phyloP scores from a whole-genome alignment of 2,797 vertebrate genomes.

The Pangasius macronema region DNA sequence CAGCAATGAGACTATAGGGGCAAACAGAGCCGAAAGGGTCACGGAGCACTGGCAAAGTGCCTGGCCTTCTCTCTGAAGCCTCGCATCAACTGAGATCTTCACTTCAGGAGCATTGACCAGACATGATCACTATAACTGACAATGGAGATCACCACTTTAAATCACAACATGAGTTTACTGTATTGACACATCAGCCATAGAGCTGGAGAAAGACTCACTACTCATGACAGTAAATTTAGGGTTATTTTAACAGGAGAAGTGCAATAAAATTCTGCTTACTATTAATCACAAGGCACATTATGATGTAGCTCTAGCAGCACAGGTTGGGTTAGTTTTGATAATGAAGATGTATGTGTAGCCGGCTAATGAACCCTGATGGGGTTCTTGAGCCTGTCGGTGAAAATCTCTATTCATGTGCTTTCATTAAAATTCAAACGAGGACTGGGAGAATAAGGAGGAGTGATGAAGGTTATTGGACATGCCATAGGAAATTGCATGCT shows the following conservation, averaged over 20 bases:
- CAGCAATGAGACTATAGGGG: constrained; percentile 19
- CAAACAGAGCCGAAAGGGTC: constrained; percentile 5
- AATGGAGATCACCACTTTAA: not conserved
- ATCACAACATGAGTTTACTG: not conserved
- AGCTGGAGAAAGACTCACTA: not conserved
- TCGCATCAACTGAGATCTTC: not conserved
- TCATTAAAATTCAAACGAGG: constrained; percentile 27
- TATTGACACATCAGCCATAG: not conserved
- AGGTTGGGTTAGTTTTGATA: constrained; percentile 15
- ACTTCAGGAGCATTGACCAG: not conserved
- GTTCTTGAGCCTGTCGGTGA: constrained; percentile 18
- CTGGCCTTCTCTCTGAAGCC: constrained; percentile 1
- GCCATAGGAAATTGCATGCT: not conserved
- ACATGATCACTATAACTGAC: not conserved
- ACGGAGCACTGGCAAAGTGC: not conserved
- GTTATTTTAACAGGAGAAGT: not conserved
- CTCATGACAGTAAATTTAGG: not conserved
- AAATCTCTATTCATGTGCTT: constrained; percentile 33
- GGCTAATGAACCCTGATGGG: constrained; percentile 42
- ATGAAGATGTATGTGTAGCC: constrained; percentile 34
- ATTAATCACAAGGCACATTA: constrained; percentile 24
- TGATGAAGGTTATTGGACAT: constrained; percentile 14
- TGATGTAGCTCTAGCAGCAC: not conserved
- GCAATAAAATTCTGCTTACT: constrained; percentile 29
- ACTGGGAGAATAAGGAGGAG: not conserved